phyloP scores from a whole-genome alignment of 2,797 vertebrate genomes.

The Dryobates pubescens region DNA sequence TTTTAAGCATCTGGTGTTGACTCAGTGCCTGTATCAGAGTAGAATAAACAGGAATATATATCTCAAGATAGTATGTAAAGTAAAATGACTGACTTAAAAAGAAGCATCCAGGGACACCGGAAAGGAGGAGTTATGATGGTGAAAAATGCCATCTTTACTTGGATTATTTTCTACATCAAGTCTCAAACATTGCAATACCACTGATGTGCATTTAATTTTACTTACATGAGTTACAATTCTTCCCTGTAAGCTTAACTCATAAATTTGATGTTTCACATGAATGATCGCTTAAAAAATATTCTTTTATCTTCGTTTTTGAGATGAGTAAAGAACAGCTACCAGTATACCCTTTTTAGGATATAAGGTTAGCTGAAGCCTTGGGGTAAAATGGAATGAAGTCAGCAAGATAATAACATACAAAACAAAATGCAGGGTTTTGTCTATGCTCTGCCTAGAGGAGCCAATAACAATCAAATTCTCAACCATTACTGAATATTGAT shows the following conservation, averaged over 20 bases:
- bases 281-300: background rate
- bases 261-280: background rate
- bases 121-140: background rate
- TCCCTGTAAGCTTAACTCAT: background rate
- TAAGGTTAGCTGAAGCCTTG: background rate
- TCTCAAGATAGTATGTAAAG: background rate
- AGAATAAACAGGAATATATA: background rate
- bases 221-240: background rate
- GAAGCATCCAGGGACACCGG: background rate
- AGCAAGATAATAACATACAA: background rate
- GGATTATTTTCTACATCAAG: background rate
- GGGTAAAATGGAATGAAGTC: background rate
- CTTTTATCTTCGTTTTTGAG: background rate
- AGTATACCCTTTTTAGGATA: background rate
- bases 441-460: background rate
- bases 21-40: background rate
- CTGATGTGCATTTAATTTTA: background rate
- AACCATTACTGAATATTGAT: background rate
- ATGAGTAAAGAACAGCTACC: background rate
- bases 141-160: background rate
- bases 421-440: background rate
- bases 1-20: background rate
- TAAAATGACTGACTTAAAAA: background rate
- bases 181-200: background rate
- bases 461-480: background rate